Conservation (phyloP, 2,797 vertebrate species). For the Garrulus glandarius region DNA sequence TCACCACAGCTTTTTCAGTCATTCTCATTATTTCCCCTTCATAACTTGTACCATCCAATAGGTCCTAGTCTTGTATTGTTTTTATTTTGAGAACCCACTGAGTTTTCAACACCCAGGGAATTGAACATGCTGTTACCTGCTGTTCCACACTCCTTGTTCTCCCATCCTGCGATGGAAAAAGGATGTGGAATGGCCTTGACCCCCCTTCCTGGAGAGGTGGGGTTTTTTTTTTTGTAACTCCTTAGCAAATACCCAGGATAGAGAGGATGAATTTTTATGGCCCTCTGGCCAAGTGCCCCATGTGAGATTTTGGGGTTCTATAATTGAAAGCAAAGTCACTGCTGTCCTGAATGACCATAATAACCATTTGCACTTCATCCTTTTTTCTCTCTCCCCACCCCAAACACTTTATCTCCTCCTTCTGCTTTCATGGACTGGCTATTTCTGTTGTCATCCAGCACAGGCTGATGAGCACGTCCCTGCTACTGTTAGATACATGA, state of each 20-base stretch:
- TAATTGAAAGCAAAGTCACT: neutral
- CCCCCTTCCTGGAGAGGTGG: neutral
- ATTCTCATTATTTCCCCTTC: neutral
- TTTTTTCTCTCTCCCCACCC: neutral
- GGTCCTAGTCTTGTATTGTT: neutral
- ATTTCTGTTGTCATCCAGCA: neutral
- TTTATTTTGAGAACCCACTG: neutral
- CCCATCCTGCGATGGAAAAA: neutral
- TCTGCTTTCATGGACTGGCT: neutral
- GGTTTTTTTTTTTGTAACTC: accelerated
- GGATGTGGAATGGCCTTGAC: neutral
- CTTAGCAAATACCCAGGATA: neutral
- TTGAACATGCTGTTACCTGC: neutral
- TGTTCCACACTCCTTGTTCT: neutral
- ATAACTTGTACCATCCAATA: neutral
- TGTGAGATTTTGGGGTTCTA: neutral
- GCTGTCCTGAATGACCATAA: neutral
- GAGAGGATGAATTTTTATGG: neutral
- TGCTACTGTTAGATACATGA: constrained; percentile 9
- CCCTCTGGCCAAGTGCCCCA: neutral
- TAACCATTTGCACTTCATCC: neutral
- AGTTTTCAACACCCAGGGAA: neutral
- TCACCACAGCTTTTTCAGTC: neutral
- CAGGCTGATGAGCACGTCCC: neutral
- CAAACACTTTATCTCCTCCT: neutral